Percentiles rank a stretch among this genome's conserved stretches.
These are phyloP conservation scores for Creontiades dilutus DNA, from an alignment of 2,888 invertebrate genomes.

Conservation along the genomic window DNA sequence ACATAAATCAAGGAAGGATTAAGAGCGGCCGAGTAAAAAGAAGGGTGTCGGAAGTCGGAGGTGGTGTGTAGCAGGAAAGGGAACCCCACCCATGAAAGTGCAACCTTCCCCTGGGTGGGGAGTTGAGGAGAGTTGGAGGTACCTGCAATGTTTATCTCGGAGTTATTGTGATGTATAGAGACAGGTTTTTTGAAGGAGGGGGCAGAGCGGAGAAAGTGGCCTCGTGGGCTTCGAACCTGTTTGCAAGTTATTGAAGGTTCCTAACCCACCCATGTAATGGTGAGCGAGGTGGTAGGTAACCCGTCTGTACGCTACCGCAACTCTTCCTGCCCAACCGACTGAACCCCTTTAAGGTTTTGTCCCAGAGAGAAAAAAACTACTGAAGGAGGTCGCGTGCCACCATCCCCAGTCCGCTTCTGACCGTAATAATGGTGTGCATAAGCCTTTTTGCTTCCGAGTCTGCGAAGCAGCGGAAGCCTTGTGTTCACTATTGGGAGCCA, in stretches of 20 bases:
- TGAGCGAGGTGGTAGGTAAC: neutral
- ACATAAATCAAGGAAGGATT: conserved; percentile 42
- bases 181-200: neutral
- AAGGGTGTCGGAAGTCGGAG: neutral
- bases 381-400: conserved; percentile 35
- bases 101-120: neutral
- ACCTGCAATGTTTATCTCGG: conserved; percentile 34
- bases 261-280: neutral
- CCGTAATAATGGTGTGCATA: neutral
- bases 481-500: no score
- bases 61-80: no score
- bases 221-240: neutral
- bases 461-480: no score
- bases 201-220: conserved; percentile 14
- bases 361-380: neutral
- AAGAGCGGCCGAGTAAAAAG: neutral
- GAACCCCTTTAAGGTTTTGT: neutral
- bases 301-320: neutral
- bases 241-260: conserved; percentile 7
- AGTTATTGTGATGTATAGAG: conserved; percentile 27
- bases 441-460: no score
- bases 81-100: neutral
- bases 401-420: conserved; percentile 45
- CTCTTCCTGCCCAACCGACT: neutral
- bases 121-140: neutral